Conservation (phyloP, 1,140 invertebrate genomes). For the Oscheius sp. region DNA sequence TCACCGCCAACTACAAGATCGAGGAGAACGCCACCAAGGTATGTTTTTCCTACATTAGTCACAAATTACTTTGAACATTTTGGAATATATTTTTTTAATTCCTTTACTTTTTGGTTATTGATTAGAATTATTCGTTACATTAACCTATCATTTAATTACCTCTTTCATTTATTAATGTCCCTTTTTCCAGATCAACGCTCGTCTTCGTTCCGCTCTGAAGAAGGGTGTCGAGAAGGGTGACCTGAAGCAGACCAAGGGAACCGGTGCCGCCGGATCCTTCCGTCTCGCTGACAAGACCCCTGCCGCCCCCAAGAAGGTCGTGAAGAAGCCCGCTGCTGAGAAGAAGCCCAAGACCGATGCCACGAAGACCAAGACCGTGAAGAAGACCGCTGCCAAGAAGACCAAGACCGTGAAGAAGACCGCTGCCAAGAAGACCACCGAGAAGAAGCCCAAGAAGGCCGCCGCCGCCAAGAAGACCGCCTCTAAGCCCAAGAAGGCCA, state of each 20-base stretch:
- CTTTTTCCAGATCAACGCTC: slow-evolving; percentile 47
- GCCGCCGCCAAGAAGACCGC: slow-evolving; percentile 19
- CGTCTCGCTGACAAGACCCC: slow-evolving; percentile 47
- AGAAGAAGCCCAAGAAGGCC: slow-evolving; percentile 37
- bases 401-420: slow-evolving; percentile 35
- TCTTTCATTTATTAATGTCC: background rate
- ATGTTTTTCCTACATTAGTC: background rate
- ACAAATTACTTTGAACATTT: background rate
- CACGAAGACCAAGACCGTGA: background rate
- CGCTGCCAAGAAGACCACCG: slow-evolving; percentile 13
- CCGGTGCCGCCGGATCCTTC: slow-evolving; percentile 62
- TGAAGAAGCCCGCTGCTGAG: slow-evolving; percentile 18
- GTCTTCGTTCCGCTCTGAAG: slow-evolving; percentile 57
- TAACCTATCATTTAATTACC: too few relatives aligned
- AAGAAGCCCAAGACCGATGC: slow-evolving; percentile 9
- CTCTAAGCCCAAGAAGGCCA: slow-evolving; percentile 20
- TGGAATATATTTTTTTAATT: too few relatives aligned
- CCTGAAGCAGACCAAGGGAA: slow-evolving; percentile 60
- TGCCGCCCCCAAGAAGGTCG: slow-evolving; percentile 39
- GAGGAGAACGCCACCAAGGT: slow-evolving; percentile 47
- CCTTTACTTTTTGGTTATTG: too few relatives aligned
- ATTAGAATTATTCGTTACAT: too few relatives aligned
- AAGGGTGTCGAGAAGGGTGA: slow-evolving; percentile 50
- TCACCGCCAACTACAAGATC: slow-evolving; percentile 61
- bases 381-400: slow-evolving; percentile 46